Evolutionary conservation across 2,797 vertebrate genomes (phyloP), one percentile per base, ranked within the genome.

Genomic region (Balearica regulorum): DNA sequence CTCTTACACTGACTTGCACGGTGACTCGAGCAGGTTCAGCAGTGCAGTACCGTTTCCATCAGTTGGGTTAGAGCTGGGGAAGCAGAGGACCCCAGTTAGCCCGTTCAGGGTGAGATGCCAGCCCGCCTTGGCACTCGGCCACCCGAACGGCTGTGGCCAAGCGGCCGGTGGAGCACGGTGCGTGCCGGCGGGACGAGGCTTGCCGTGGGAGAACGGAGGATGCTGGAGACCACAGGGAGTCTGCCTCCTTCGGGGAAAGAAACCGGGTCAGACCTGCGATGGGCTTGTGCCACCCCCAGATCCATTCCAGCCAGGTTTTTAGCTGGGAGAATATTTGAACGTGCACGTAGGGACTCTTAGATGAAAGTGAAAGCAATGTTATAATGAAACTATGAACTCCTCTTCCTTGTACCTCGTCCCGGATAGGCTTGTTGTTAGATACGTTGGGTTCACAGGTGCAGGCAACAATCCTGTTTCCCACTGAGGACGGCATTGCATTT

Each of bases 21-120:
- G 43, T 21, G 5, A 1, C n/a, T 18, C 11, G 43, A 16, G 43
- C 22, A 16, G 44, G 44, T 51, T 33, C 37, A 25, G 33, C 28
- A 10, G 18, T 2, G 7, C 31, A 10, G 1, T 28, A 7, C 25
- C 0, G 0, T 28, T 29, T 29, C 48, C 13, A 12, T 17, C 1
- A 4, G 8, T 3, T 20, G 72, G 68, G 2, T 15, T 15, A 15
- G 41, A 44, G 60, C 51, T 41, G 70, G 60, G 29, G 28, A 64
- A 12, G n/a, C 81, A 5, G 49, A 19, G n/a, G 28, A 37, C 58
- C 22, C 14, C 81, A 54, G 48, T 17, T 71, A 44, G 57, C 21
- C 57, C 5, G 0, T 8, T 39, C 5, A 1, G 35, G n/a, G 44
- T 14, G 35, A 41, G 54, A 24, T 4, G 13, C 16, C 79, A 33